Percentiles rank a stretch among this genome's conserved stretches.
phyloP scores from a whole-genome alignment of 2,797 vertebrate species.

The Siniperca scherzeri region DNA sequence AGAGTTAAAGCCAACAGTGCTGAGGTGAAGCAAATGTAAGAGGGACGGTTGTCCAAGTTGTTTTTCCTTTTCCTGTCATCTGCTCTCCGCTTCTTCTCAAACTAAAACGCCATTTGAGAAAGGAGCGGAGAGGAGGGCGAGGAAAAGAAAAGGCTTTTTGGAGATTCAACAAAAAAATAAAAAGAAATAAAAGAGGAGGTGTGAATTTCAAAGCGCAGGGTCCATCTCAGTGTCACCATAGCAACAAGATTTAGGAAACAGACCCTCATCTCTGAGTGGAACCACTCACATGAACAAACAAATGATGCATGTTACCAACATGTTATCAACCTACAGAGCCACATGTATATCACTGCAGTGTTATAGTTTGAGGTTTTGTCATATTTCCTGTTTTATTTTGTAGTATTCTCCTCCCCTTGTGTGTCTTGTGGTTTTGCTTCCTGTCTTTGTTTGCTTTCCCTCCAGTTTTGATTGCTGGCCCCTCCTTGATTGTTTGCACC shows the following conservation, averaged over 20 bases:
- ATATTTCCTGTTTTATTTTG: too few species aligned
- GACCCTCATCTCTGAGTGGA: slow-evolving; percentile 60
- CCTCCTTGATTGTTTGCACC: too few species aligned
- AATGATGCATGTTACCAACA: slow-evolving; percentile 46
- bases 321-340: slow-evolving; percentile 15
- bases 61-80: slow-evolving; percentile 23
- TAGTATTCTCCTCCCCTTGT: too few species aligned
- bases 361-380: too few species aligned
- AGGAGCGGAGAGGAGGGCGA: slow-evolving; percentile 20
- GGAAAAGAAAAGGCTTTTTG: slow-evolving; percentile 37
- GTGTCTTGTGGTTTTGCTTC: too few species aligned
- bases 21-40: slow-evolving; percentile 59
- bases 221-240: slow-evolving; percentile 63
- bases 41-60: slow-evolving; percentile 23
- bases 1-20: slow-evolving; percentile 67
- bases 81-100: slow-evolving; percentile 26
- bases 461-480: too few species aligned
- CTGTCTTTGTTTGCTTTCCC: too few species aligned
- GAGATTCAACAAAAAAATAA: slow-evolving; percentile 29
- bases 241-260: slow-evolving; percentile 60
- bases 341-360: slow-evolving; percentile 13
- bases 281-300: slow-evolving; percentile 48
- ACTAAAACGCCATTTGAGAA: slow-evolving; percentile 20
- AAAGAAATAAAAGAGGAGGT: slow-evolving; percentile 24
- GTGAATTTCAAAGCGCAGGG: slow-evolving; percentile 59